Conservation (phyloP, 2,797 vertebrate genomes). For the Ptychadena robeensis region DNA sequence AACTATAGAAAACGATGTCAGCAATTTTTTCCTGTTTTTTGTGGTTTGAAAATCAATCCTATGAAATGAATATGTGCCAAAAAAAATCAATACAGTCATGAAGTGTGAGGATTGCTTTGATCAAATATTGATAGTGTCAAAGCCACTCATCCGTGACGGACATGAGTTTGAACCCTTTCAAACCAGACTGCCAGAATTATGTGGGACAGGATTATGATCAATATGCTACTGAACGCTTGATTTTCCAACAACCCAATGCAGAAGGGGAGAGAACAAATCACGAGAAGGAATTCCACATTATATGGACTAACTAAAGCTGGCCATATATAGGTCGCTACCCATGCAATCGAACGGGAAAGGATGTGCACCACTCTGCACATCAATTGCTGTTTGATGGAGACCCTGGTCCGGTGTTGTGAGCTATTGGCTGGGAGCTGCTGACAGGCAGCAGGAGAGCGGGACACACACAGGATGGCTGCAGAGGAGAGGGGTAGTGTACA, state of each 20-base stretch:
- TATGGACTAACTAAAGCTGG: no score
- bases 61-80: slow-evolving; percentile 39
- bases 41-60: slow-evolving; percentile 35
- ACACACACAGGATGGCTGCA: no score
- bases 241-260: neutral
- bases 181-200: slow-evolving; percentile 33
- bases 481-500: no score
- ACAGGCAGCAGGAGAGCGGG: no score
- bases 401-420: no score
- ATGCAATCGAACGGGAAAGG: no score
- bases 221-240: slow-evolving; percentile 22
- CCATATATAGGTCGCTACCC: no score
- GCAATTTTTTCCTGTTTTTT: neutral
- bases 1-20: neutral
- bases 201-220: slow-evolving; percentile 30
- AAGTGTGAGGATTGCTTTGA: slow-evolving; percentile 53
- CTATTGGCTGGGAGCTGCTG: no score
- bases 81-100: slow-evolving; percentile 47
- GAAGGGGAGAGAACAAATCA: neutral
- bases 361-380: no score
- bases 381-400: no score
- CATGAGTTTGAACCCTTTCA: slow-evolving; percentile 34
- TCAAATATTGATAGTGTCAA: slow-evolving; percentile 58
- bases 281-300: no score
- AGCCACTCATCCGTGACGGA: slow-evolving; percentile 38